These are phyloP conservation scores for Polyommatus icarus DNA, from an alignment of 2,888 invertebrate species.

Conservation along the genomic window DNA sequence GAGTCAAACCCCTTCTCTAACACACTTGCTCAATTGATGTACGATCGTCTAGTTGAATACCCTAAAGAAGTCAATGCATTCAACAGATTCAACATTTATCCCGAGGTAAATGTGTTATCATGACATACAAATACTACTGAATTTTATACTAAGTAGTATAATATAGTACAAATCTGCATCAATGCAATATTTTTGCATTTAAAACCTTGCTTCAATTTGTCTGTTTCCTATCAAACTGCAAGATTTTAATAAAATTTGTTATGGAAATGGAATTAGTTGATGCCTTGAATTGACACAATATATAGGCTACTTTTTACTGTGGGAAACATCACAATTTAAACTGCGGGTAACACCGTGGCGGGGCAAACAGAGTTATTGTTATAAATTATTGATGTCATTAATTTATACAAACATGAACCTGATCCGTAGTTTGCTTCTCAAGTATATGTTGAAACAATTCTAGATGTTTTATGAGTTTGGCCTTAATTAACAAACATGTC, in stretches of 20 bases:
- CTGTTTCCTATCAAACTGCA: neutral
- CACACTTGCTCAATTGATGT: constrained; percentile 83
- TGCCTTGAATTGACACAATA: no score
- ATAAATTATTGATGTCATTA: no score
- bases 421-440: neutral
- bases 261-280: no score
- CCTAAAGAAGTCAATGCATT: constrained; percentile 90
- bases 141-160: neutral
- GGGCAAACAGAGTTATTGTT: neutral
- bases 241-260: no score
- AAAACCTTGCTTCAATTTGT: neutral
- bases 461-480: constrained; percentile 1
- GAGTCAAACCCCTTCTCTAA: constrained; percentile 82
- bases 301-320: neutral
- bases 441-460: neutral
- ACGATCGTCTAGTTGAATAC: constrained; percentile 89
- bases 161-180: no score
- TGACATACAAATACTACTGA: neutral
- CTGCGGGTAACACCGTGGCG: no score
- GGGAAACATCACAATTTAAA: neutral
- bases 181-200: constrained; percentile 42
- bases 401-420: neutral
- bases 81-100: constrained; percentile 90
- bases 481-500: neutral
- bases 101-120: constrained; percentile 81